These are phyloP conservation scores for Diloba caeruleocephala DNA, from an alignment of 2,888 invertebrate genomes.

Conservation along the genomic window DNA sequence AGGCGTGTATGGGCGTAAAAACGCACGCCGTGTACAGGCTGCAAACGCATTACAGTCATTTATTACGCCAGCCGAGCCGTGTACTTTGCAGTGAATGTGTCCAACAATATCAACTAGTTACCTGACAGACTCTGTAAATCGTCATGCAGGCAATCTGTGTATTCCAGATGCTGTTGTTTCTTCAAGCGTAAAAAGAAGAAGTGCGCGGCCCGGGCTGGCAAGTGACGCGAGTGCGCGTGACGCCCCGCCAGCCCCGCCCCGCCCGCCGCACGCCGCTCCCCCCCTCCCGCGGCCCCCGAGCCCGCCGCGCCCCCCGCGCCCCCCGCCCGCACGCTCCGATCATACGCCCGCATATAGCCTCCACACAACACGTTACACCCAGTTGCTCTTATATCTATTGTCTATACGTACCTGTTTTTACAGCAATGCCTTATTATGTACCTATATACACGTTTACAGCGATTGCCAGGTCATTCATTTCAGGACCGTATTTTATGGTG, in stretches of 20 bases:
- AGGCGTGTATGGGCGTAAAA: too few relatives aligned
- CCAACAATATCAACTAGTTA: conserved; percentile 62
- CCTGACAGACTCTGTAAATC: conserved; percentile 87
- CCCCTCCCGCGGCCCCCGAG: conserved; percentile 17
- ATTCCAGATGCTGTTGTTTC: conserved; percentile 99
- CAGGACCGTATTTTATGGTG: conserved; percentile 45
- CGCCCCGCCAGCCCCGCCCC: conserved; percentile 57
- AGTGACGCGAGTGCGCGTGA: conserved; percentile 92
- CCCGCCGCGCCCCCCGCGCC: conserved; percentile 14
- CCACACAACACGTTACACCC: conserved; percentile 39
- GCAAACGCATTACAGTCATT: too few relatives aligned
- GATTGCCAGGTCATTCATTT: conserved; percentile 29
- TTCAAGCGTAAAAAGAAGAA: conserved; percentile 99
- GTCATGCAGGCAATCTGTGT: conserved; percentile 88
- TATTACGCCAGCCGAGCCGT: too few relatives aligned
- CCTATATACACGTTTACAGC: conserved; percentile 22
- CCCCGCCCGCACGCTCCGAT: conserved; percentile 27
- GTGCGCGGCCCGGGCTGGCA: conserved; percentile 94
- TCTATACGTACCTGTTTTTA: conserved; percentile 35
- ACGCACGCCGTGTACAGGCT: too few relatives aligned
- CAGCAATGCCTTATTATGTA: conserved; percentile 25
- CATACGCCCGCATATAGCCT: conserved; percentile 40
- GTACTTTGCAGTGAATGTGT: conserved; percentile 22
- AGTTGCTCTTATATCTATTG: conserved; percentile 45
- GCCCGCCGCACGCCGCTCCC: conserved; percentile 22